phyloP scores from a whole-genome alignment of 2,888 invertebrate species.

The Cephus spinipes region DNA sequence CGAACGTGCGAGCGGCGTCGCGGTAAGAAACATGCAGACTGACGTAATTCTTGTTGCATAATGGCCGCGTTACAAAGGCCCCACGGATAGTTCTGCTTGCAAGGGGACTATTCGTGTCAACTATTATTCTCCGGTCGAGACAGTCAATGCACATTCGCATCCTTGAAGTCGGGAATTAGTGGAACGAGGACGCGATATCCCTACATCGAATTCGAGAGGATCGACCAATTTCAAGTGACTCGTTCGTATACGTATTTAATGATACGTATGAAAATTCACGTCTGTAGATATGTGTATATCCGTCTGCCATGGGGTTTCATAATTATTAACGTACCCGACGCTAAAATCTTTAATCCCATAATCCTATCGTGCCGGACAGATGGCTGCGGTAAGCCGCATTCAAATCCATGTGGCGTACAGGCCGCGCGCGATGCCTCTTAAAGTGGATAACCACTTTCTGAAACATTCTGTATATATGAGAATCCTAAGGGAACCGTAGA shows the following conservation, averaged over 20 bases:
- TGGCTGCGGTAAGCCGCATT: slow-evolving; percentile 41
- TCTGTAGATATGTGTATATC: background rate
- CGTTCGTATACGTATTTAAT: background rate
- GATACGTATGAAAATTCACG: background rate
- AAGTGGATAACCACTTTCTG: background rate
- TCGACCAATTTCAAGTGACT: background rate
- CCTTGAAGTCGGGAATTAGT: slow-evolving; percentile 61
- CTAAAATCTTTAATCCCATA: slow-evolving; percentile 48
- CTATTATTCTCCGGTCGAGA: slow-evolving; percentile 47
- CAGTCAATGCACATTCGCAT: slow-evolving; percentile 43
- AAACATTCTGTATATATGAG: background rate
- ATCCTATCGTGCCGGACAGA: slow-evolving; percentile 48
- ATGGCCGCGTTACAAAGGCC: slow-evolving; percentile 27
- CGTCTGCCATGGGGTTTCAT: slow-evolving; percentile 20
- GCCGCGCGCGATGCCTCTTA: slow-evolving; percentile 12
- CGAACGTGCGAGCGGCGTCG: slow-evolving; percentile 4
- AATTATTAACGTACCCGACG: slow-evolving; percentile 45
- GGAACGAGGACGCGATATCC: slow-evolving; percentile 52
- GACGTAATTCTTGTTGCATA: slow-evolving; percentile 45
- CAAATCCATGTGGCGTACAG: slow-evolving; percentile 24
- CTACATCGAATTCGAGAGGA: background rate
- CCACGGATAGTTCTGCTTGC: slow-evolving; percentile 13
- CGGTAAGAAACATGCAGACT: slow-evolving; percentile 14
- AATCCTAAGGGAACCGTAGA: background rate
- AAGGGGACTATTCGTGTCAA: slow-evolving; percentile 45